Percentiles rank a stretch among this genome's conserved stretches.
These are phyloP conservation scores for Ciconia maguari DNA, from an alignment of 2,113 vertebrate species.

Conservation along the genomic window DNA sequence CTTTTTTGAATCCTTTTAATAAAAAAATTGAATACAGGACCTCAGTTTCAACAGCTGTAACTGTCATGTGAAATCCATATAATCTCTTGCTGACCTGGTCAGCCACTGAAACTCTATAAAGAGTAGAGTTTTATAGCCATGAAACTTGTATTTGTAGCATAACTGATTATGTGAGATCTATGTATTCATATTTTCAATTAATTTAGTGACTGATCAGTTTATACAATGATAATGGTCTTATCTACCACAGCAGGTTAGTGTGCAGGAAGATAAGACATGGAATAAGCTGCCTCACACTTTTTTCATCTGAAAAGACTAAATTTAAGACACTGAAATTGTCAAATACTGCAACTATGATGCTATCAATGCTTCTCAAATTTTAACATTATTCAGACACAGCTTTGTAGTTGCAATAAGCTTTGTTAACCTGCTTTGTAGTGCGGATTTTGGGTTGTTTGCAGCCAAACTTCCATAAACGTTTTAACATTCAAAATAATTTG, in stretches of 20 bases:
- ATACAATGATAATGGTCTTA: not conserved
- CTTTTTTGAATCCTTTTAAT: not conserved
- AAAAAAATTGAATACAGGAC: not conserved
- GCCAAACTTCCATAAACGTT: not conserved
- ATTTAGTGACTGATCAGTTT: not conserved
- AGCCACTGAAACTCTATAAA: not conserved
- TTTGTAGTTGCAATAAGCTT: not conserved
- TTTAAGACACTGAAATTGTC: not conserved
- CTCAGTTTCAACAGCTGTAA: not conserved
- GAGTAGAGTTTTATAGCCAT: not conserved
- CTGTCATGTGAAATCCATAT: not conserved
- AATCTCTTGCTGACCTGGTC: not conserved
- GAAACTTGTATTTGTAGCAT: not conserved
- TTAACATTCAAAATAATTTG: not conserved
- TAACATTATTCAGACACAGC: not conserved
- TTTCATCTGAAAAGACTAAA: not conserved
- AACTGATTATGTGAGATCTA: not conserved
- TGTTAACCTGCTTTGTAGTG: not conserved
- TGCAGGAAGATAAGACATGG: not conserved
- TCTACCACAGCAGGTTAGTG: not conserved
- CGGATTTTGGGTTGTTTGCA: not conserved
- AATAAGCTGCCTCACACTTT: not conserved
- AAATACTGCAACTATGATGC: not conserved
- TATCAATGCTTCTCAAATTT: not conserved
- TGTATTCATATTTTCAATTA: not conserved